phyloP scores from a whole-genome alignment of 2,888 invertebrate species.

The Drosophila neonasuta region DNA sequence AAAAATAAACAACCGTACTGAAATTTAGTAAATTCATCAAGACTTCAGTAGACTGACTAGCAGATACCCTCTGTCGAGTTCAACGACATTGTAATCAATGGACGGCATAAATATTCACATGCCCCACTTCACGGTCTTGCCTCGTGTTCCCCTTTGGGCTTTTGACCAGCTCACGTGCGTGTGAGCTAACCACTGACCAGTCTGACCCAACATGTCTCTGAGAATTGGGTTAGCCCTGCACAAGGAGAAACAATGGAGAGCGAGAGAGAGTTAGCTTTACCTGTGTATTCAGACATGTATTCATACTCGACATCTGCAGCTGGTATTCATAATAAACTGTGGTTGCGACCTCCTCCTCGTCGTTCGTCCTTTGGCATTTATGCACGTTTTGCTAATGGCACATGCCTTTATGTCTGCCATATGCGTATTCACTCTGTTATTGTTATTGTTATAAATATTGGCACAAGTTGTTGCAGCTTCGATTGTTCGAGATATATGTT shows the following conservation, averaged over 20 bases:
- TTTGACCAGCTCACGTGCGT: conserved; percentile 52
- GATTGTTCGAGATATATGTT: neutral
- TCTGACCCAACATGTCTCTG: conserved; percentile 26
- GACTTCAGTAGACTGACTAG: neutral
- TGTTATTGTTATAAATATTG: conserved; percentile 19
- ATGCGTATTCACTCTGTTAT: conserved; percentile 41
- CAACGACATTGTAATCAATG: conserved; percentile 62
- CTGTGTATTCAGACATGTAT: conserved; percentile 39
- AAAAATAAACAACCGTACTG: too few species aligned
- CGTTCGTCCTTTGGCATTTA: conserved; percentile 54
- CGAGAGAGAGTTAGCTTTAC: conserved; percentile 5
- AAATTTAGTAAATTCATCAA: too few species aligned
- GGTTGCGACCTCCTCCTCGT: conserved; percentile 12
- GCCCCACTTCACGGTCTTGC: conserved; percentile 52
- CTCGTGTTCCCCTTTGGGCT: neutral
- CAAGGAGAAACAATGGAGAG: conserved; percentile 14
- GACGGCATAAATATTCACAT: conserved; percentile 68
- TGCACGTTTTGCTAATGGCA: conserved; percentile 70
- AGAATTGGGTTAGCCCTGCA: conserved; percentile 54
- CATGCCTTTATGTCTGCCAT: conserved; percentile 48
- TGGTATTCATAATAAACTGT: conserved; percentile 50
- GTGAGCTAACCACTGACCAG: conserved; percentile 38
- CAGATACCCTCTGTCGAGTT: conserved; percentile 29
- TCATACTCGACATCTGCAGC: conserved; percentile 38
- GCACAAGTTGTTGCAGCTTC: neutral